phyloP scores from a whole-genome alignment of 2,888 invertebrate genomes.

The Rotaria sp. region DNA sequence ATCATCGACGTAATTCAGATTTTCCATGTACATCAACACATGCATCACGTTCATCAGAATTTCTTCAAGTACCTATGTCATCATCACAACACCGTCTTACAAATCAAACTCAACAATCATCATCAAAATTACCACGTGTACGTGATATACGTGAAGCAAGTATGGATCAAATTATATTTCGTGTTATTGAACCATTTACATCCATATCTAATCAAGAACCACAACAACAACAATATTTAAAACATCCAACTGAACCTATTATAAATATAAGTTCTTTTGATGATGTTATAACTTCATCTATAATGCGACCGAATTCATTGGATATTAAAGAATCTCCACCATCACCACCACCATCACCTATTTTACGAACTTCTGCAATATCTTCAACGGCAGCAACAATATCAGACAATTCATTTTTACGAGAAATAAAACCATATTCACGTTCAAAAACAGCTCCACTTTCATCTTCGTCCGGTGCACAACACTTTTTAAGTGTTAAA shows the following conservation, averaged over 20 bases:
- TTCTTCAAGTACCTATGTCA: slow-evolving; percentile 16
- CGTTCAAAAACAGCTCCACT: slow-evolving; percentile 30
- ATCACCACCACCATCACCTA: not conserved
- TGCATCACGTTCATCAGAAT: slow-evolving; percentile 27
- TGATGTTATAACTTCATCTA: not conserved
- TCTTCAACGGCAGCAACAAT: no score
- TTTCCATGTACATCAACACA: slow-evolving; percentile 19
- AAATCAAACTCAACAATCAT: not conserved
- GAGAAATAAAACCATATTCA: slow-evolving; percentile 25
- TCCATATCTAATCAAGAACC: not conserved
- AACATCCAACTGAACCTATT: not conserved
- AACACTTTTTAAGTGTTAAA: not conserved
- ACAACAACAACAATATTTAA: not conserved
- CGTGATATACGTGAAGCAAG: slow-evolving; percentile 25
- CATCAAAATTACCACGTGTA: not conserved
- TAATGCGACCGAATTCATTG: not conserved
- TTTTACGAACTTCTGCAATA: no score
- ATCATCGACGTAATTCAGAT: slow-evolving; percentile 16
- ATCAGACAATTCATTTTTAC: not conserved
- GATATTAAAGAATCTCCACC: not conserved
- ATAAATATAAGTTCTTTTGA: slow-evolving; percentile 15
- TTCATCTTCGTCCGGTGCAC: not conserved
- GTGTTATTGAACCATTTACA: not conserved
- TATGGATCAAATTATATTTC: slow-evolving; percentile 20
- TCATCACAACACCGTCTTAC: slow-evolving; percentile 5